Conservation (phyloP, 2,113 vertebrate genomes). For the Nymphicus hollandicus region DNA sequence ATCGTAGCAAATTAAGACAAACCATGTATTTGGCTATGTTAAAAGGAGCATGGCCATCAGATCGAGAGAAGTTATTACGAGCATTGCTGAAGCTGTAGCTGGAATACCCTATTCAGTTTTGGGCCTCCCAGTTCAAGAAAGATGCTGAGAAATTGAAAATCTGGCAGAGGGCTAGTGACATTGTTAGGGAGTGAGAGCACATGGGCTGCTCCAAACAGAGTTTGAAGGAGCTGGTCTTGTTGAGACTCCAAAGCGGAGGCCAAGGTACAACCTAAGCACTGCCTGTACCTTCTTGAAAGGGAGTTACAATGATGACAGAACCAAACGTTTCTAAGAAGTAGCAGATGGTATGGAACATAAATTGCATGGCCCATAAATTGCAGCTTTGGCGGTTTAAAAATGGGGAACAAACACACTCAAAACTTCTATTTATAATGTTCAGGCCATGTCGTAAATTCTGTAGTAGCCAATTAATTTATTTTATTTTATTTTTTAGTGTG, state of each 20-base stretch:
- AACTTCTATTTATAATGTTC: not conserved
- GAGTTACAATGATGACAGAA: not conserved
- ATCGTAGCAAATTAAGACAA: not conserved
- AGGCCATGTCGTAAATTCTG: not conserved
- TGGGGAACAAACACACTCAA: not conserved
- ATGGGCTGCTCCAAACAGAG: not conserved
- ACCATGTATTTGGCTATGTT: not conserved
- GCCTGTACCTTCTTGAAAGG: not conserved
- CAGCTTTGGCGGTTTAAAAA: not conserved
- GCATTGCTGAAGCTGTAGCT: not conserved
- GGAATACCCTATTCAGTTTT: not conserved
- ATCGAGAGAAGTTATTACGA: not conserved
- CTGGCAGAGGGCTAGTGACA: not conserved
- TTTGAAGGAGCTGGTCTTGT: not conserved
- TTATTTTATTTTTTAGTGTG: slow-evolving; percentile 53
- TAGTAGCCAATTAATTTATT: not conserved
- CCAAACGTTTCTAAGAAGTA: not conserved
- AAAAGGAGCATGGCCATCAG: not conserved
- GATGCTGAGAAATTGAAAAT: not conserved
- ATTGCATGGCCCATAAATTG: not conserved
- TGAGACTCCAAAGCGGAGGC: not conserved
- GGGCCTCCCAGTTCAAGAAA: not conserved
- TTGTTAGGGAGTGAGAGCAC: not conserved
- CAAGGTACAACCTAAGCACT: not conserved
- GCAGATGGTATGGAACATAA: not conserved